Evolutionary conservation across 2,888 invertebrate species (phyloP).

Genomic region (Argyra leucocephala): DNA sequence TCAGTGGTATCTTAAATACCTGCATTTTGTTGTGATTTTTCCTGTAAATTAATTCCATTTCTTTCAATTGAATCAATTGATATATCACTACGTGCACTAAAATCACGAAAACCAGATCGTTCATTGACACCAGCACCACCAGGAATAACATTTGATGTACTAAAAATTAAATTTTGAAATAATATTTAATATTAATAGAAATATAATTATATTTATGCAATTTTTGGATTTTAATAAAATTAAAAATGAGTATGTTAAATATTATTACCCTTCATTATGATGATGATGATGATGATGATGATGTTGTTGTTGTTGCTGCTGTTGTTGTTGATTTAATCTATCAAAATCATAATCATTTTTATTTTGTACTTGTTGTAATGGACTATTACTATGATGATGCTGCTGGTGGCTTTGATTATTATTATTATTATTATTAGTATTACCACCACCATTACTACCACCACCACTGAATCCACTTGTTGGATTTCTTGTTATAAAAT

Average conservation of each 20-base stretch:
- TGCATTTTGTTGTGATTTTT: slow-evolving; percentile 55
- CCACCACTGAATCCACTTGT: no score
- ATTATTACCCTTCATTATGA: slow-evolving; percentile 2
- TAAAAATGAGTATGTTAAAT: background rate
- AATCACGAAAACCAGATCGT: slow-evolving; percentile 38
- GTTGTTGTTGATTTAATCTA: background rate
- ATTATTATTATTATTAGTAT: no score
- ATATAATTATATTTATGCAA: no score
- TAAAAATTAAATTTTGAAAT: background rate
- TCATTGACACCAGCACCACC: no score
- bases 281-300: slow-evolving; percentile 17
- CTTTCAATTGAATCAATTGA: slow-evolving; percentile 65
- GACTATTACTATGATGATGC: slow-evolving; percentile 20
- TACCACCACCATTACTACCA: slow-evolving; percentile 56
- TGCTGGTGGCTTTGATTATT: slow-evolving; percentile 31
- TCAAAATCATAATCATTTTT: slow-evolving; percentile 23
- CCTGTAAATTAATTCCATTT: slow-evolving; percentile 38
- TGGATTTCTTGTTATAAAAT: background rate
- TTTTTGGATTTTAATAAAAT: background rate
- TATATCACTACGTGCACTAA: slow-evolving; percentile 57
- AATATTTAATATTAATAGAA: no score
- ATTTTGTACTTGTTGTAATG: slow-evolving; percentile 27
- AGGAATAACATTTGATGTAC: slow-evolving; percentile 8
- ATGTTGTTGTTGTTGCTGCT: slow-evolving; percentile 10
- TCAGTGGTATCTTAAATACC: slow-evolving; percentile 24